These are phyloP conservation scores for Pyrrhosoma nymphula DNA, from an alignment of 2,888 invertebrate genomes.

Conservation along the genomic window DNA sequence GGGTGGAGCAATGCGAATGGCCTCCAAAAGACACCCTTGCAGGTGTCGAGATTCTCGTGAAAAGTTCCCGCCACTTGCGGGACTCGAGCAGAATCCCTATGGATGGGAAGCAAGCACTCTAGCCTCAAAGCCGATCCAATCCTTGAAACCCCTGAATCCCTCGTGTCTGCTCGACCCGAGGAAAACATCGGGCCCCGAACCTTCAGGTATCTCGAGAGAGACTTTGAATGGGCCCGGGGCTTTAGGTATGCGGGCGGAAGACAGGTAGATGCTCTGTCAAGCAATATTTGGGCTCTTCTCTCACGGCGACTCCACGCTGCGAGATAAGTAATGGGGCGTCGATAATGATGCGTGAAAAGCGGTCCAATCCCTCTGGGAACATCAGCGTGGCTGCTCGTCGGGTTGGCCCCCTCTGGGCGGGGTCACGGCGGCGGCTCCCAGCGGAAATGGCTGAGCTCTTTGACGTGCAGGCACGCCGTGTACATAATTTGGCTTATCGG, in stretches of 20 bases:
- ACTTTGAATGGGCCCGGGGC: too few relatives aligned
- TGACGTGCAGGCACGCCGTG: not conserved
- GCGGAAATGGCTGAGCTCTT: too few relatives aligned
- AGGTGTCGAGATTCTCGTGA: too few relatives aligned
- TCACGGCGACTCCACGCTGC: not conserved
- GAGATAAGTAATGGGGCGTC: conserved; percentile 7
- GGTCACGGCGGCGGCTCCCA: too few relatives aligned
- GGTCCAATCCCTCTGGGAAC: not conserved
- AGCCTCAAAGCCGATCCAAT: not conserved
- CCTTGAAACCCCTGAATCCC: not conserved
- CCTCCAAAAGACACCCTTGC: too few relatives aligned
- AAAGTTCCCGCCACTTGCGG: too few relatives aligned
- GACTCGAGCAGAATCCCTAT: too few relatives aligned
- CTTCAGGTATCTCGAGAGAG: not conserved
- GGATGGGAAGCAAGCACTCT: not conserved
- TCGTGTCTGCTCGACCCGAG: too few relatives aligned
- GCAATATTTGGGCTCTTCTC: not conserved
- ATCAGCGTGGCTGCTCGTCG: not conserved
- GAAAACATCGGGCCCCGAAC: too few relatives aligned
- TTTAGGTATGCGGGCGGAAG: not conserved
- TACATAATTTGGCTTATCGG: not conserved
- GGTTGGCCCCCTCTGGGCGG: not conserved
- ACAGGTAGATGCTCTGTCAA: too few relatives aligned
- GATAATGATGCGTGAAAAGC: conserved; percentile 60
- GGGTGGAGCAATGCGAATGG: too few relatives aligned